Base-by-base conservation (phyloP, 2,888 invertebrate genomes). In the Netelia melanura region DNA sequence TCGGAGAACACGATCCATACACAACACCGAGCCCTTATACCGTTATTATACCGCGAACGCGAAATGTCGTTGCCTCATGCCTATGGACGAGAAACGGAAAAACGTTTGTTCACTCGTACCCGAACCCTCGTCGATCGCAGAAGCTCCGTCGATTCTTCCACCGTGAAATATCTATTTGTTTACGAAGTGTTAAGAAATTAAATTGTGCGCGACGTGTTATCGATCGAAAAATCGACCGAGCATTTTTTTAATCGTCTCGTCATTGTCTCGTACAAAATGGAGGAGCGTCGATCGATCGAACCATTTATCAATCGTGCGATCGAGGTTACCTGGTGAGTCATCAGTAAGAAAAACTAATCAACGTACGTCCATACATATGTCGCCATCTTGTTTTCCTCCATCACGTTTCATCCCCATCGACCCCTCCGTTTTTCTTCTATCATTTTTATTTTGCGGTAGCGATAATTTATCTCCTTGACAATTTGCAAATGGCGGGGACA, bases 1-100 rank as follows among this genome's bases (percentile, higher is more conserved):
- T 79, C 79, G 38, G 30, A 30, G 58, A 81, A 58, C 48, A 58
- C 71, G 71, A 64, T 52, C 75, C 54, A 23, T 21, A 58, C n/a
- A 17, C 58, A 44, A 52, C 52, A 68, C 38, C 38, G 68, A 14
- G 14, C 68, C 67, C 38, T 43, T 74, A 70, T 86, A 86, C 90
- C 90, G 90, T 91, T 90, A 91, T 90, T 90, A 87, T 84, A 86
- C 88, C 83, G 86, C 89, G 85, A 91, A 90, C 90, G 89, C 89
- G 87, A 90, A 91, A 90, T 90, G 89, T 90, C 89, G 85, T 88
- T 87, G 87, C 87, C 38, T 83, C 54, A 88, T 81, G 81, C 88
- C 88, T 91, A 91, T 90, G 76, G 72, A 71, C 61, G 75, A 58
- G 81, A 38, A 64, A 58, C 56, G 48, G 64, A 75, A 68, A 81